Evolutionary conservation across 2,113 vertebrate genomes (phyloP).

Genomic region (Petromus typicus): DNA sequence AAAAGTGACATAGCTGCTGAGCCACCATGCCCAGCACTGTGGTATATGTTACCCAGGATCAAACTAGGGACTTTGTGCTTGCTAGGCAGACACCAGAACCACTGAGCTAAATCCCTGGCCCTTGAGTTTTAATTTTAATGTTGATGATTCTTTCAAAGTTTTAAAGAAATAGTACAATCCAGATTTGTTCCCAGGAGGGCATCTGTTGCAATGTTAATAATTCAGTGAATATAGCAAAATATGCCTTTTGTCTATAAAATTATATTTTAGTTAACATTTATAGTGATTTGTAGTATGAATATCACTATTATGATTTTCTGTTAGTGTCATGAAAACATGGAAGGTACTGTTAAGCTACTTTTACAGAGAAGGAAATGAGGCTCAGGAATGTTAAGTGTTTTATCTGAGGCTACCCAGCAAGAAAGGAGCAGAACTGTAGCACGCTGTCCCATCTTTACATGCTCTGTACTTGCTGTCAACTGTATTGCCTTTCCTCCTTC

Average conservation of each 20-base stretch:
- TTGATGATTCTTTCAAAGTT: neutral
- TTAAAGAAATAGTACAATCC: neutral
- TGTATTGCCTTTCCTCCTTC: neutral
- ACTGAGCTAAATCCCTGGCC: too few species aligned
- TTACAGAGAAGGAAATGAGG: conserved; percentile 11
- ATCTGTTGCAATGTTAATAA: neutral
- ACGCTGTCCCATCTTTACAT: neutral
- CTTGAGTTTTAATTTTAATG: neutral
- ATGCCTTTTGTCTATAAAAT: neutral
- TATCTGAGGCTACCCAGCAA: neutral
- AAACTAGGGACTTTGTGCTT: too few species aligned
- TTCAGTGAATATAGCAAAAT: neutral
- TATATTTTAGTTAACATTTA: neutral
- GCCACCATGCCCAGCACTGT: too few species aligned
- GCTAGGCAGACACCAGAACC: too few species aligned
- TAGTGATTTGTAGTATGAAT: neutral
- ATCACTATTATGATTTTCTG: neutral
- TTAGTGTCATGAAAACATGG: neutral
- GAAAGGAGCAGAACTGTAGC: neutral
- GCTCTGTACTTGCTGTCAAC: neutral
- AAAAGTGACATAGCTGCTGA: neutral
- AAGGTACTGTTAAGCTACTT: neutral
- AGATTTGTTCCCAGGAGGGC: neutral
- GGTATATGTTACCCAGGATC: too few species aligned
- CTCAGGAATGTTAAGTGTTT: neutral